Base-by-base conservation (phyloP, 2,113 vertebrate species). In the Aleadryas rufinucha region DNA sequence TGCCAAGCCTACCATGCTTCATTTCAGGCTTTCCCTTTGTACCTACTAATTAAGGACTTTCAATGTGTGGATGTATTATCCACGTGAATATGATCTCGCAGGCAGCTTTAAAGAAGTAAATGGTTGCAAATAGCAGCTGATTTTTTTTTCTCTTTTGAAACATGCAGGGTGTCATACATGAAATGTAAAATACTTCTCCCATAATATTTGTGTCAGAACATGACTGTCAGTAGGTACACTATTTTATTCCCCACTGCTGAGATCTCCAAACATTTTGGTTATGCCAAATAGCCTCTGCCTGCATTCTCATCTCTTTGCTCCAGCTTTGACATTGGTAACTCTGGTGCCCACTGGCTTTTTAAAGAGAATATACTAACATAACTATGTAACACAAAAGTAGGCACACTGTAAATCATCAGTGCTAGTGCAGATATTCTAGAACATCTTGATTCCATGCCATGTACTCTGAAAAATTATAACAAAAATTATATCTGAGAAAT, bases 41-140 rank as follows among this genome's bases (percentile, higher is more conserved):
- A 97, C 93, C 96, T 97, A 95, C 93, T 98, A 96, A 98, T 98
- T 97, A 97, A 86, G 95, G 77, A 71, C 41, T 92, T 97, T 53
- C 59, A 80, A 85, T 84, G 31, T 84, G 72, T 59, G 7, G 54
- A 7, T 63, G 17, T 78, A 37, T 92, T 92, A 92, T 63, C 44
- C 16, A 86, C 78, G 74, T 11, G 15, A 81, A 66, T 72, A 71
- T 68, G 75, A 94, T 71, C 54, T 95, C 72, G 95, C 31, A 72
- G 59, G 27, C 74, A 77, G 37, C 28, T 93, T 74, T 75, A 72
- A 74, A 84, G 52, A 81, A 84, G 42, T 69, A 77, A 88, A 83
- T 71, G 41, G 24, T 64, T 86, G 33, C 41, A 69, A 87, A 70
- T 21, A 78, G 44, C 41, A 63, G 33, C 35, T 76, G 21, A 50